Base-by-base conservation (phyloP, 2,113 vertebrate genomes). In the Cololabis saira region DNA sequence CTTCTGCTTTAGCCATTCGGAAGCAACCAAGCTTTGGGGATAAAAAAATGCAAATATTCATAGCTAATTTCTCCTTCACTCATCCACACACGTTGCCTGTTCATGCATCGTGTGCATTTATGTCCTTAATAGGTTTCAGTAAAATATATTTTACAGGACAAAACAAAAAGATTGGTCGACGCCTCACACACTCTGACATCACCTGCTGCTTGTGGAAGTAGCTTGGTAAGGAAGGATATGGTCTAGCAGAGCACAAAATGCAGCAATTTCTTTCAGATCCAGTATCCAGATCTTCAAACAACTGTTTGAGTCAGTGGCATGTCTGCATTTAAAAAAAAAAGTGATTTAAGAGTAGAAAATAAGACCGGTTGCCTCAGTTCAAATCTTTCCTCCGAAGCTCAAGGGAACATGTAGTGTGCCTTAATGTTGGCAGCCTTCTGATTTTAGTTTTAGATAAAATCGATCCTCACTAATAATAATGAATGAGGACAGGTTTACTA, bases 201-300 rank as follows among this genome's bases (percentile, higher is more conserved):
- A 80, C 42, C 81, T 66, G 76, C 74, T 78, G 76, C 47, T 72
- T 43, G 27, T 61, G 18, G 1, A 8, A 61, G 64, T 19, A 16
- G 15, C 72, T 64, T 49, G 5, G 44, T 10, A 50, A 74, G 53
- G 47, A 66, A 56, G 48, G 74, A 67, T 27, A 11, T 11, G 10
- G 6, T 37, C 83, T 74, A 83, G 19, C 67, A 18, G 80, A 86
- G 71, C 81, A 81, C 71, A 50, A 79, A 77, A 86, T 73, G 24
- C 76, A 43, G 61, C 70, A 70, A 4, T 37, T 11, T 37, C 1
- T 37, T 37, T 37, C 33, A 4, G 49, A 67, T 83, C 64, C 68
- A 44, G 61, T 21, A 2, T 24, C 59, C 10, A 1, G 10, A 37
- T 82, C 72, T 76, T 73, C 73, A 84, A 81, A 82, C 73, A 79